phyloP scores from a whole-genome alignment of 1,140 invertebrate species.

The Homarus americanus region DNA sequence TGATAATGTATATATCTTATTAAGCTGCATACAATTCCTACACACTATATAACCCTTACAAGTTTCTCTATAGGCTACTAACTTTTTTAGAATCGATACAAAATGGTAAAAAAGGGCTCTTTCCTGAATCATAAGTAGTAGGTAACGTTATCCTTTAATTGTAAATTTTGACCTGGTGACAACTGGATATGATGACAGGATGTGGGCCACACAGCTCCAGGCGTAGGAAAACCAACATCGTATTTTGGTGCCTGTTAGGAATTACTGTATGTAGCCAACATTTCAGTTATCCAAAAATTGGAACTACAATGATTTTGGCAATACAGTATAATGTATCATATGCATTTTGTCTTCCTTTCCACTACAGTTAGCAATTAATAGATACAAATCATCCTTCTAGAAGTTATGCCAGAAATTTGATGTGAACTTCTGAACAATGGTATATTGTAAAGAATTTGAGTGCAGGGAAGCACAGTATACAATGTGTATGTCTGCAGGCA shows the following conservation, averaged over 20 bases:
- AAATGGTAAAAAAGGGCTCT: too few relatives aligned
- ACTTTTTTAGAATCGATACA: too few relatives aligned
- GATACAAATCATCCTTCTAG: not conserved
- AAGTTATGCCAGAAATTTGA: too few relatives aligned
- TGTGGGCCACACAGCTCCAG: slow-evolving; percentile 53
- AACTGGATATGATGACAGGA: slow-evolving; percentile 45
- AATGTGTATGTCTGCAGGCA: too few relatives aligned
- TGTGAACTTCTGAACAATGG: too few relatives aligned
- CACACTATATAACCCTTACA: too few relatives aligned
- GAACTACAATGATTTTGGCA: not conserved
- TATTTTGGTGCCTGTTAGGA: slow-evolving; percentile 49
- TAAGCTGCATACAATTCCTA: too few relatives aligned
- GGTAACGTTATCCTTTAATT: slow-evolving; percentile 16
- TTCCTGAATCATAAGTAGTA: not conserved
- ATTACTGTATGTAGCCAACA: slow-evolving; percentile 23
- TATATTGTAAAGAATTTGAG: too few relatives aligned
- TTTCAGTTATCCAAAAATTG: not conserved
- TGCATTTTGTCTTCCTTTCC: not conserved
- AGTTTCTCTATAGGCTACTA: too few relatives aligned
- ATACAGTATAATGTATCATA: too few relatives aligned
- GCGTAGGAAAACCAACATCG: slow-evolving; percentile 40
- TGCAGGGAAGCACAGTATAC: too few relatives aligned
- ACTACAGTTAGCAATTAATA: too few relatives aligned
- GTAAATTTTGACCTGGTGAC: slow-evolving; percentile 43
- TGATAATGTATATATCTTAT: not conserved